A percentile compares a stretch with the other conserved stretches of the same genome.
Evolutionary conservation across 2,113 vertebrate species (phyloP).

Genomic region (Serilophus lunatus): DNA sequence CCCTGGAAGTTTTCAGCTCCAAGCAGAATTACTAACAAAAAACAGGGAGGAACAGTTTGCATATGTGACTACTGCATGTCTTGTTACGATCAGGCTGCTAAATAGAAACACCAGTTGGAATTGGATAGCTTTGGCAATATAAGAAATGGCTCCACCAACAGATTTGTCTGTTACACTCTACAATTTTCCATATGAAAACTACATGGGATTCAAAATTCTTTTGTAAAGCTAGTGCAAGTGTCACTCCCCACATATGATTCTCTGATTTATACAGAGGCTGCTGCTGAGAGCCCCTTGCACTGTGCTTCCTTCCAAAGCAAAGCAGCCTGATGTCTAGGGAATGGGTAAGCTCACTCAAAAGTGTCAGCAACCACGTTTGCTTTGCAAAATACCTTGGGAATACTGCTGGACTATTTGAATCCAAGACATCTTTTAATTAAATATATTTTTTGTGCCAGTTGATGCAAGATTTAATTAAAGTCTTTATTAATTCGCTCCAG

Average conservation of each 20-base stretch:
- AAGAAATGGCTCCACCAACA: not conserved
- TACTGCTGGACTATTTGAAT: slow-evolving; percentile 25
- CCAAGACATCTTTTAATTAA: slow-evolving; percentile 43
- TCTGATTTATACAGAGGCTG: not conserved
- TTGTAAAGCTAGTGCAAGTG: not conserved
- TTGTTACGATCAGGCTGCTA: not conserved
- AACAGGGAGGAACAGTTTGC: not conserved
- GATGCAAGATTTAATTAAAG: slow-evolving; percentile 46
- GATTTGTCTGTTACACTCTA: not conserved
- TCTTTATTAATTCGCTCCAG: slow-evolving; percentile 5
- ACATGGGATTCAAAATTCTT: not conserved
- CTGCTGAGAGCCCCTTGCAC: not conserved
- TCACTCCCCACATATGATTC: not conserved
- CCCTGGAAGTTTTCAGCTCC: not conserved
- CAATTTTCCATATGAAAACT: not conserved
- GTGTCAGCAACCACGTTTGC: not conserved
- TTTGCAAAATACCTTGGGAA: slow-evolving; percentile 38
- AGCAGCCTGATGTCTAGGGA: not conserved
- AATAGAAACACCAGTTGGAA: not conserved
- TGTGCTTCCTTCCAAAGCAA: not conserved
- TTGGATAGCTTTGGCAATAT: not conserved
- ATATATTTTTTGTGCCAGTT: not conserved
- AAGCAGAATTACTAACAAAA: not conserved
- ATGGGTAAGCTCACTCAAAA: not conserved
- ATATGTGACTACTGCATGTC: not conserved